A percentile compares a stretch with the other conserved stretches of the same genome.
Conservation (phyloP, 2,113 vertebrate genomes). For the Sminthopsis crassicaudata region DNA sequence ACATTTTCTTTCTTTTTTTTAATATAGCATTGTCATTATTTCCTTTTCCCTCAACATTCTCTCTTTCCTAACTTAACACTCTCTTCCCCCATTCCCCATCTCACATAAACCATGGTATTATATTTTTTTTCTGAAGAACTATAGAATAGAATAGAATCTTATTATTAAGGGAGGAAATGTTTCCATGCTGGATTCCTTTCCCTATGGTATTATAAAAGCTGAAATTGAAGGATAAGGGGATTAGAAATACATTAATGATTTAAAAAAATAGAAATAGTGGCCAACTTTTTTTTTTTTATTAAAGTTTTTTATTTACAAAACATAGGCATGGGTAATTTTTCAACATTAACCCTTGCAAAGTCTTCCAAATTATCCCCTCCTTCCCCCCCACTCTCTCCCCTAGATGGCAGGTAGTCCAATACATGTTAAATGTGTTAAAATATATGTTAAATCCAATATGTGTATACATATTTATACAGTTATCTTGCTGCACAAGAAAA, state of each 20-base stretch:
- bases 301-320: too few species aligned
- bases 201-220: neutral
- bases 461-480: too few species aligned
- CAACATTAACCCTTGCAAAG: too few species aligned
- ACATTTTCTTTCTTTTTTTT: neutral
- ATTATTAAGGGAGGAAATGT: neutral
- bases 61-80: neutral
- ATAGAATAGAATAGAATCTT: neutral
- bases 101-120: neutral
- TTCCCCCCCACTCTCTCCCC: too few species aligned
- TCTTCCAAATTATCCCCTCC: too few species aligned
- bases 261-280: neutral
- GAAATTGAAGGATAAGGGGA: neutral
- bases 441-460: too few species aligned
- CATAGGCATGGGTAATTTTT: too few species aligned
- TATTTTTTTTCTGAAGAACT: neutral
- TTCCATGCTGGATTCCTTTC: conserved; percentile 8
- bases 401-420: too few species aligned
- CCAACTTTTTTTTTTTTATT: neutral
- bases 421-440: too few species aligned
- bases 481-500: too few species aligned
- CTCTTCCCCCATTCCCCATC: neutral
- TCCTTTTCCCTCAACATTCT: neutral
- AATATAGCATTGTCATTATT: neutral
- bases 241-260: neutral